Conservation (phyloP, 2,113 vertebrate species). For the Carlito syrichta region DNA sequence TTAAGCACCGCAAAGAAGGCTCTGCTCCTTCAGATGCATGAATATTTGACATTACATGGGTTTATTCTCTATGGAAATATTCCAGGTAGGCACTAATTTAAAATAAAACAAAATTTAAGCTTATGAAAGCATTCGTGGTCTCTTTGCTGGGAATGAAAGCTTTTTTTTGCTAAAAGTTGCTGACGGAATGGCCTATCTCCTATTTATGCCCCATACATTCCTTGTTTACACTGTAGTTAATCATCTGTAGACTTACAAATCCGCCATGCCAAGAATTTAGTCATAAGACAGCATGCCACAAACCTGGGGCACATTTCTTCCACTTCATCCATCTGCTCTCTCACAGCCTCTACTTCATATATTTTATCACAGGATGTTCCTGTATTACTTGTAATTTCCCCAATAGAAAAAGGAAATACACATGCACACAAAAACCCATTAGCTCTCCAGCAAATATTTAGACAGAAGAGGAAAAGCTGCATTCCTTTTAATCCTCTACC, state of each 20-base stretch:
- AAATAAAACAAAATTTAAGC: not conserved
- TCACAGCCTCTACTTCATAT: not conserved
- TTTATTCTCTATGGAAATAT: not conserved
- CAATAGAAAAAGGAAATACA: constrained; percentile 1
- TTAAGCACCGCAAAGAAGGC: not conserved
- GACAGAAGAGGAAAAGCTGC: not conserved
- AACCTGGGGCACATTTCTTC: not conserved
- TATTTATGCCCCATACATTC: not conserved
- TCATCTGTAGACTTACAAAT: not conserved
- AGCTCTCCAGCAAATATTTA: constrained; percentile 33
- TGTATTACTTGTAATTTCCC: constrained; percentile 22
- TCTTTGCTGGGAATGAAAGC: not conserved
- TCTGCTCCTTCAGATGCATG: not conserved
- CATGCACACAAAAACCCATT: not conserved
- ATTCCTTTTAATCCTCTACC: not conserved
- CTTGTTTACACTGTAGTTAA: not conserved
- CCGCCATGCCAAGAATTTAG: not conserved
- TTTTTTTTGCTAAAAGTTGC: not conserved
- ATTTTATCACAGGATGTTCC: constrained; percentile 30
- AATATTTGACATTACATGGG: not conserved
- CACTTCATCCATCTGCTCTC: not conserved
- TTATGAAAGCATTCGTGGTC: not conserved
- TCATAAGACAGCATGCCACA: not conserved
- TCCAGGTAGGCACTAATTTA: not conserved
- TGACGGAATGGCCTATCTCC: not conserved